These are phyloP conservation scores for Pongo pygmaeus DNA, from an alignment of 2,113 vertebrate species.

Conservation along the genomic window DNA sequence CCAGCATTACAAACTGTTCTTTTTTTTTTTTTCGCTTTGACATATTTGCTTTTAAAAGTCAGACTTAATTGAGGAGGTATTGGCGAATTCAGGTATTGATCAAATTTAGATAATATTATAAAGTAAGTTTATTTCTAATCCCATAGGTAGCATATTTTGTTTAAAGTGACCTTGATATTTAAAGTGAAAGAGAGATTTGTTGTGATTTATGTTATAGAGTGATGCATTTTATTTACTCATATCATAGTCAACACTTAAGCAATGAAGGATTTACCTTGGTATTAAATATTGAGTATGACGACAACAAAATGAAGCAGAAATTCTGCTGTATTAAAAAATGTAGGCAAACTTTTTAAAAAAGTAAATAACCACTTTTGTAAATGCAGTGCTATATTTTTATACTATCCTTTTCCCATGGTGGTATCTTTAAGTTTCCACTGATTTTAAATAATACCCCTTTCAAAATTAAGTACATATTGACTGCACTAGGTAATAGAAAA, in stretches of 20 bases:
- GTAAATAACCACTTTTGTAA: not conserved
- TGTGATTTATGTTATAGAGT: constrained; percentile 21
- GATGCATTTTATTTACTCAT: not conserved
- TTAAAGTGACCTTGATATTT: not conserved
- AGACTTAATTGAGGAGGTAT: constrained; percentile 5
- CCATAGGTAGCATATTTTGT: not conserved
- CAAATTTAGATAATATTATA: constrained; percentile 19
- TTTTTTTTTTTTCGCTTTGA: not conserved
- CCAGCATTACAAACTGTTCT: not conserved
- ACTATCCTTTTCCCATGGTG: not conserved
- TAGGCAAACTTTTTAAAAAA: not conserved
- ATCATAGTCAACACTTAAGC: not conserved
- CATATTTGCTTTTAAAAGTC: constrained; percentile 18
- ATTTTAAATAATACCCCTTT: not conserved
- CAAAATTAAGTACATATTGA: not conserved
- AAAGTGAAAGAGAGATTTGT: constrained; percentile 25
- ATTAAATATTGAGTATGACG: not conserved
- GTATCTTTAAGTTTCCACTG: not conserved
- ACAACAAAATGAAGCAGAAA: constrained; percentile 23
- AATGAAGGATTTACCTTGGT: not conserved
- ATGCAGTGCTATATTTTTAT: not conserved
- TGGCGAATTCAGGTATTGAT: constrained; percentile 48
- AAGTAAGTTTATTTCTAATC: constrained; percentile 30
- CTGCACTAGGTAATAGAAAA: constrained; percentile 13
- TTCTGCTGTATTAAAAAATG: not conserved